Percentiles rank a stretch among this genome's conserved stretches.
Conservation (phyloP, 2,888 invertebrate genomes). For the Aporophyla nigra region DNA sequence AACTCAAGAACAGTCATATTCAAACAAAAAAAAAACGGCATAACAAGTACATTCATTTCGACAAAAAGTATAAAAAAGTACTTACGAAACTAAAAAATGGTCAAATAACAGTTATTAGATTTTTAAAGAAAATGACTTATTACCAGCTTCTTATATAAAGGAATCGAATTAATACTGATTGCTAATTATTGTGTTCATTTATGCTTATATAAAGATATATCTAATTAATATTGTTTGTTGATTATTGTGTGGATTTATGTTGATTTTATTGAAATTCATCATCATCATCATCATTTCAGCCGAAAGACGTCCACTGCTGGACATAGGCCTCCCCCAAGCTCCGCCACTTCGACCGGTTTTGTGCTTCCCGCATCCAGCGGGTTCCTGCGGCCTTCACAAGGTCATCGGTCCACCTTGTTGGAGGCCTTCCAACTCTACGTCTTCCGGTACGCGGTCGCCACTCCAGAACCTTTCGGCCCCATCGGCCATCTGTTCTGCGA, state of each 20-base stretch:
- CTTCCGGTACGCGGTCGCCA: no score
- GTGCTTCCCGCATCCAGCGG: no score
- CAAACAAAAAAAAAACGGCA: conserved; percentile 8
- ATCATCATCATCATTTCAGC: no score
- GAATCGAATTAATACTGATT: conserved; percentile 24
- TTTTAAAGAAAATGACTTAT: conserved; percentile 33
- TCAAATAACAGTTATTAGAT: conserved; percentile 28
- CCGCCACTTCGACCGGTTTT: no score
- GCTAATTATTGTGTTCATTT: conserved; percentile 30
- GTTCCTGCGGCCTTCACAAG: no score
- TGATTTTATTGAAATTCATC: background rate
- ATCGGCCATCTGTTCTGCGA: no score
- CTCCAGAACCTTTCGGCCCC: no score
- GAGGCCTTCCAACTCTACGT: no score
- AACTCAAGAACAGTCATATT: conserved; percentile 20
- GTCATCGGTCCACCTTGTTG: no score
- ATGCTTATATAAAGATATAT: conserved; percentile 22
- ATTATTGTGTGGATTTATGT: conserved; percentile 27
- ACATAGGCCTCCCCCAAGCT: no score
- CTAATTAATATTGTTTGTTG: conserved; percentile 19
- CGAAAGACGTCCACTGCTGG: no score
- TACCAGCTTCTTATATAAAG: conserved; percentile 19
- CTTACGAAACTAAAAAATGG: conserved; percentile 16
- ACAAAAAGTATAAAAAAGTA: conserved; percentile 31
- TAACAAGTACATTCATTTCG: conserved; percentile 30